These are phyloP conservation scores for Helicoverpa assulta DNA, from an alignment of 2,888 invertebrate species.

Conservation along the genomic window DNA sequence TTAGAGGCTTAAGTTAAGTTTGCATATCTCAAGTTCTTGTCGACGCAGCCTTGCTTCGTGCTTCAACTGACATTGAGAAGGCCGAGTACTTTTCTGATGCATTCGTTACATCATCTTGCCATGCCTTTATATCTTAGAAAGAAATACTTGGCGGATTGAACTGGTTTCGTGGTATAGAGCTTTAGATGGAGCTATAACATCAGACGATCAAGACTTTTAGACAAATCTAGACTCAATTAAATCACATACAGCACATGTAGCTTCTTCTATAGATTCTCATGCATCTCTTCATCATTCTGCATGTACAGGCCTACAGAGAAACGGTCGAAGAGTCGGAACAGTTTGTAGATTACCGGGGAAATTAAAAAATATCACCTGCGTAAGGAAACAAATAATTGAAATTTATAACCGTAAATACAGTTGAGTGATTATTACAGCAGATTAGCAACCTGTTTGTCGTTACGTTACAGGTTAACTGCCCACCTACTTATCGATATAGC, in stretches of 20 bases:
- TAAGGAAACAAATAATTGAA: constrained; percentile 5
- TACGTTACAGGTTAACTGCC: constrained; percentile 26
- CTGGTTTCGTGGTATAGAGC: too few relatives aligned
- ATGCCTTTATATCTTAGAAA: too few relatives aligned
- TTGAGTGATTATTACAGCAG: constrained; percentile 18
- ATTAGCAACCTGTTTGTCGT: constrained; percentile 38
- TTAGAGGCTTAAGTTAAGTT: constrained; percentile 13
- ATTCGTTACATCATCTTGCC: background rate
- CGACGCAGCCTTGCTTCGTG: background rate
- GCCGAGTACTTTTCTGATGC: constrained; percentile 1
- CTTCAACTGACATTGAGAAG: background rate
- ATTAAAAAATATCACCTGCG: background rate
- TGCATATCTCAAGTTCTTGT: background rate
- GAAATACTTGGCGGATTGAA: too few relatives aligned
- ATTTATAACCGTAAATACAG: constrained; percentile 27
- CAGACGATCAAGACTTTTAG: too few relatives aligned
- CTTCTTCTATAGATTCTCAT: too few relatives aligned
- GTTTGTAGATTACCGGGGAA: background rate
- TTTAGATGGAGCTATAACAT: too few relatives aligned
- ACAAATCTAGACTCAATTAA: too few relatives aligned
- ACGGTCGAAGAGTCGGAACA: too few relatives aligned
- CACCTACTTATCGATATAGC: constrained; percentile 40
- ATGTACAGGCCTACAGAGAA: too few relatives aligned
- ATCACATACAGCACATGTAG: too few relatives aligned
- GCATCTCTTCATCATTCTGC: too few relatives aligned